phyloP scores from a whole-genome alignment of 2,797 vertebrate genomes.

The Pantherophis vulpinus region DNA sequence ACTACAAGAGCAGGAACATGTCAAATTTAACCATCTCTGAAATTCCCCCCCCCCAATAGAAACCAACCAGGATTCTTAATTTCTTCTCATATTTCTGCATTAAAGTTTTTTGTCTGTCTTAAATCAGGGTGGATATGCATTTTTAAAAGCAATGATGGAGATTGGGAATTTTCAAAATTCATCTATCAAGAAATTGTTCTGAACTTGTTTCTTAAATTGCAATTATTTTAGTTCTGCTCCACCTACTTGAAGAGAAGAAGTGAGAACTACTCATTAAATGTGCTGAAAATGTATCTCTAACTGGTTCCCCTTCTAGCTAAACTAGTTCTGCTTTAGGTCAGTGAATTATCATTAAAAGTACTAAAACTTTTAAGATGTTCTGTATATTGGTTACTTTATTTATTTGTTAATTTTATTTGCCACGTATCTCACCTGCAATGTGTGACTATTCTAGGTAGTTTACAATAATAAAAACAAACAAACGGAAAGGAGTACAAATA shows the following conservation, averaged over 20 bases:
- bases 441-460: background rate
- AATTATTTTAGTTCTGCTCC: background rate
- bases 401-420: background rate
- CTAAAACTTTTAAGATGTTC: background rate
- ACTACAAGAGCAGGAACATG: rapidly evolving
- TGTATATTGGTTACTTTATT: background rate
- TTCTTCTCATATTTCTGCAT: background rate
- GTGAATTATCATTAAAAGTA: background rate
- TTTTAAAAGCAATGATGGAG: background rate
- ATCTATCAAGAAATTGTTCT: background rate
- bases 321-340: background rate
- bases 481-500: background rate
- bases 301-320: background rate
- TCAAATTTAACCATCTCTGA: background rate
- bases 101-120: background rate
- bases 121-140: background rate
- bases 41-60: background rate
- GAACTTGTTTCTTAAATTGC: background rate
- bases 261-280: background rate
- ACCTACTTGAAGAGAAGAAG: background rate
- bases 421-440: background rate
- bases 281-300: background rate
- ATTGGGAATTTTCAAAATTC: background rate
- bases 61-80: background rate
- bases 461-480: background rate